phyloP scores from a whole-genome alignment of 2,888 invertebrate genomes.

The Drosophila anceps region DNA sequence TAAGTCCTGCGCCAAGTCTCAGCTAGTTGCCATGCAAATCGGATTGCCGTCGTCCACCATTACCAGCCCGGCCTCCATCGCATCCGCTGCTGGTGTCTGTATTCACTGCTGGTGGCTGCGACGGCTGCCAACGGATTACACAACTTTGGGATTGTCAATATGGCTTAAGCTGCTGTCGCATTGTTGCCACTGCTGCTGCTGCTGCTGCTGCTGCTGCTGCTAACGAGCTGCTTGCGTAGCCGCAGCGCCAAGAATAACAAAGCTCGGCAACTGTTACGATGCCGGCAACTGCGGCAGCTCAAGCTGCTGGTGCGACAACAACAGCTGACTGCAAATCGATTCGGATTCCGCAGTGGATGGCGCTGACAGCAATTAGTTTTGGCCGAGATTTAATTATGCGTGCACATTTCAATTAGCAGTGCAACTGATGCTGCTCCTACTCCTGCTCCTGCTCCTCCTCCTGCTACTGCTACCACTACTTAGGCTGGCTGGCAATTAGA shows the following conservation, averaged over 20 bases:
- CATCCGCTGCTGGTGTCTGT: conserved; percentile 3
- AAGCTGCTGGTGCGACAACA: conserved; percentile 14
- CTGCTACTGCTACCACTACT: conserved; percentile 18
- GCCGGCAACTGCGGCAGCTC: conserved; percentile 1
- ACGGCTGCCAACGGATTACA: conserved; percentile 47
- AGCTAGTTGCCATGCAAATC: conserved; percentile 57
- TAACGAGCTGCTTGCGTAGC: conserved; percentile 70
- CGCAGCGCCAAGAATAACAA: conserved; percentile 73
- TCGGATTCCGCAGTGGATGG: conserved; percentile 36
- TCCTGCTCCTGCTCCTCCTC: conserved; percentile 9
- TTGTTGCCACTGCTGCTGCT: conserved; percentile 42
- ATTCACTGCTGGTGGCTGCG: conserved; percentile 8
- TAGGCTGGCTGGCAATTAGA: conserved; percentile 40
- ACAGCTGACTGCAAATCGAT: conserved; percentile 58
- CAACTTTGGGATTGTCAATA: conserved; percentile 62
- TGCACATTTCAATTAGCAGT: conserved; percentile 66
- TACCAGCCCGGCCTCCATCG: background rate
- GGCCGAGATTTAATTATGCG: conserved; percentile 70
- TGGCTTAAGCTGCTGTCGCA: conserved; percentile 61
- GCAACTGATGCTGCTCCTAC: conserved; percentile 14
- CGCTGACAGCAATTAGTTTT: conserved; percentile 61
- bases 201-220: conserved; percentile 38
- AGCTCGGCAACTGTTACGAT: conserved; percentile 23
- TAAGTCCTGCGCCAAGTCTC: conserved; percentile 34
- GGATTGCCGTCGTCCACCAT: conserved; percentile 36